Percentiles rank a stretch among this genome's conserved stretches.
These are phyloP conservation scores for Poeciliopsis prolifica DNA, from an alignment of 2,113 vertebrate species.

Conservation along the genomic window DNA sequence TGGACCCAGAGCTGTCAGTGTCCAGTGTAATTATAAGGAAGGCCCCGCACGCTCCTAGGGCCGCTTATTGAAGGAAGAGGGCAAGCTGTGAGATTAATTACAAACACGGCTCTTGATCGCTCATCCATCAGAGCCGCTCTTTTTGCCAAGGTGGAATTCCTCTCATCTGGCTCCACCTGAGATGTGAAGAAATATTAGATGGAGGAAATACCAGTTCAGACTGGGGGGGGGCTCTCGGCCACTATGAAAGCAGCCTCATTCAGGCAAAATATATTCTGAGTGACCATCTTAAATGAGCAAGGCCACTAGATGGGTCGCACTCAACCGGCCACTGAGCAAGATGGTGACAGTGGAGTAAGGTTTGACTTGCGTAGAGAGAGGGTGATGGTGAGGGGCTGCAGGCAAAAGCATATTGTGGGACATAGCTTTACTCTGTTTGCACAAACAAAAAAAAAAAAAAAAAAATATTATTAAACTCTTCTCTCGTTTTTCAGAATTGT, in stretches of 20 bases:
- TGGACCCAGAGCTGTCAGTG: constrained; percentile 28
- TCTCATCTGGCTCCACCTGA: constrained; percentile 65
- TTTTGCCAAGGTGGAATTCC: constrained; percentile 56
- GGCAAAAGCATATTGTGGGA: too few relatives aligned
- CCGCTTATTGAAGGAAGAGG: constrained; percentile 30
- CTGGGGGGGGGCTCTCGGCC: not conserved
- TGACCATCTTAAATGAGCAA: not conserved
- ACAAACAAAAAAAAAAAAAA: too few relatives aligned
- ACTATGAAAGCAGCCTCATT: not conserved
- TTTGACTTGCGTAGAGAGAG: too few relatives aligned
- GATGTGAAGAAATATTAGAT: constrained; percentile 57
- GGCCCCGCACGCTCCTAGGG: constrained; percentile 34
- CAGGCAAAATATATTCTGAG: not conserved
- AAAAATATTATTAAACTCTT: too few relatives aligned
- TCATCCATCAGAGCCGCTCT: constrained; percentile 55
- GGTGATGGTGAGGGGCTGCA: too few relatives aligned
- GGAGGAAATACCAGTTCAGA: constrained; percentile 15
- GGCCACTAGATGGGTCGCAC: too few relatives aligned
- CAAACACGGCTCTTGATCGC: constrained; percentile 49
- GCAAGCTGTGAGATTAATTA: constrained; percentile 60
- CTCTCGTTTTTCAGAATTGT: too few relatives aligned
- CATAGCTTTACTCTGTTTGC: too few relatives aligned
- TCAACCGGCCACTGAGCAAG: too few relatives aligned
- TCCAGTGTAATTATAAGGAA: constrained; percentile 36
- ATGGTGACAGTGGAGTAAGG: too few relatives aligned